Conservation (phyloP, 2,797 vertebrate species). For the Rhodeus uyekii region DNA sequence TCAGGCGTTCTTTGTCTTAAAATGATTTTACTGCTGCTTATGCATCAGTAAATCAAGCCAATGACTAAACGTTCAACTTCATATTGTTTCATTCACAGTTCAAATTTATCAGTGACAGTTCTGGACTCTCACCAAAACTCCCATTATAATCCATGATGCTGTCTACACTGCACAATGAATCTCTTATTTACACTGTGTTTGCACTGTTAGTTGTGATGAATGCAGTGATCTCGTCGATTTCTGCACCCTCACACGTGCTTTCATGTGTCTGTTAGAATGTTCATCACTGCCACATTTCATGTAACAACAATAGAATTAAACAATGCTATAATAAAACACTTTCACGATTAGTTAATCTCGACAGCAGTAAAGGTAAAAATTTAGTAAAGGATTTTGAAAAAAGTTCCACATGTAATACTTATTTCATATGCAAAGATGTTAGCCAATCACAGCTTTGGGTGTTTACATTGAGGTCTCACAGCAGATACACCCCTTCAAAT, state of each 20-base stretch:
- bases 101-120: neutral
- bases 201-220: neutral
- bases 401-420: neutral
- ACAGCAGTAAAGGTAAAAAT: neutral
- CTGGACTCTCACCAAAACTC: neutral
- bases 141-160: neutral
- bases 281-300: no score
- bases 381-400: neutral
- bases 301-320: no score
- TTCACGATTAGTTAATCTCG: neutral
- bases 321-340: neutral
- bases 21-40: neutral
- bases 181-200: neutral
- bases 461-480: neutral
- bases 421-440: neutral
- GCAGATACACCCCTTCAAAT: neutral
- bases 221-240: no score
- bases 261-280: no score
- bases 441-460: neutral
- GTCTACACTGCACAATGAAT: neutral
- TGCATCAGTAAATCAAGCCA: neutral
- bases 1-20: neutral
- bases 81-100: neutral
- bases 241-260: no score
- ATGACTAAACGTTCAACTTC: neutral